Conservation (phyloP, 2,113 vertebrate genomes). For the Oncorhynchus gorbuscha region DNA sequence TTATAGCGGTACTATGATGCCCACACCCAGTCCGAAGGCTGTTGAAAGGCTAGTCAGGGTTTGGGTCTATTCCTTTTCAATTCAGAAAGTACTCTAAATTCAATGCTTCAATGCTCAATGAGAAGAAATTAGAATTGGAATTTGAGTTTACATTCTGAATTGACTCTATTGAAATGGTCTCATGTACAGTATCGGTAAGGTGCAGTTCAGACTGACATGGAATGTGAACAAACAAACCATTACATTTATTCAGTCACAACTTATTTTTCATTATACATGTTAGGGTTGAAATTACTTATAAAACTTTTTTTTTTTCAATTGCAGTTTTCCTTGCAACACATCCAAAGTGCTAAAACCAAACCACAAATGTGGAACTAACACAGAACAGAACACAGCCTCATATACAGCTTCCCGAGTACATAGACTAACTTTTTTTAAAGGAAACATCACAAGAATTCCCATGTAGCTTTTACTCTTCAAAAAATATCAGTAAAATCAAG, state of each 20-base stretch:
- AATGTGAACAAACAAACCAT: background rate
- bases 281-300: constrained; percentile 66
- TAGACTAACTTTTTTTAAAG: constrained; percentile 35
- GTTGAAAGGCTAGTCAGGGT: no score
- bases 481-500: constrained; percentile 18
- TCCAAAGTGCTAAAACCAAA: constrained; percentile 65
- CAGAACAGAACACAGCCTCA: constrained; percentile 64
- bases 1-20: no score
- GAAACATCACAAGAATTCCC: constrained; percentile 40
- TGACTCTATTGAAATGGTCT: no score
- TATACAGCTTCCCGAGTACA: constrained; percentile 60
- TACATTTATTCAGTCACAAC: background rate
- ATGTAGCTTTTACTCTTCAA: constrained; percentile 34
- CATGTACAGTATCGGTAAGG: background rate
- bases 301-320: constrained; percentile 73
- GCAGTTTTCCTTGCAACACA: constrained; percentile 53
- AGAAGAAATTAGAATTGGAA: no score
- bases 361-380: constrained; percentile 67
- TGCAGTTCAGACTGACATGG: constrained; percentile 30
- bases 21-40: no score
- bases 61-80: no score
- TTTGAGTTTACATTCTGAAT: no score
- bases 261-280: background rate
- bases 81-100: no score
- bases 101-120: no score